Base-by-base conservation (phyloP, 2,888 invertebrate genomes). In the Nephrotoma guestfalica region DNA sequence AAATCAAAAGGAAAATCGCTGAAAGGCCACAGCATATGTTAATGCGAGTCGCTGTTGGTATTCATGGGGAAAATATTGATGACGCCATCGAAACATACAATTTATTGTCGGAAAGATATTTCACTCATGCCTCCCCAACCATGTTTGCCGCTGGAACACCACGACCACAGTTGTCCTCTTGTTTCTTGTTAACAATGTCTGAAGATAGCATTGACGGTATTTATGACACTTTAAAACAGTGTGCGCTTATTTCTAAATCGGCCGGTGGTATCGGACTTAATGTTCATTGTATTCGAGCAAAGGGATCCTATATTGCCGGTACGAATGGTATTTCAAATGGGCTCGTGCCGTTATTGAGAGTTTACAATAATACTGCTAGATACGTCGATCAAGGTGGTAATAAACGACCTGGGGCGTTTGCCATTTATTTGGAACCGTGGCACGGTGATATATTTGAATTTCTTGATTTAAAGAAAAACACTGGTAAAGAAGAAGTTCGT, bases 381-480 rank as follows among this genome's bases (percentile, higher is more conserved):
- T 99, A 99, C 92, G 98, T 99, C 0, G 98, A 99, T 91, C 99
- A 99, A 92, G 98, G 99, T 40, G 99, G 99, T 86, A 98, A 98
- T 90, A 99, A 99, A 93, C 93, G 99, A 88, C 99, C 99, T 1
- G 99, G 99, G 40, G 99, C 99, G 3, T 98, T 99, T 92, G 98
- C 99, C 15, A 95, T 99, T 87, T 99, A 99, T 90, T 92, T 99
- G 86, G 99, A 99, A 91, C 99, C 99, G 0, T 99, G 99, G 99
- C 99, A 99, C 92, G 96, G 97, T 0, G 99, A 99, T 91, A 93
- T 99, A 87, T 97, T 98, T 90, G 98, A 98, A 87, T 99, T 99
- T 92, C 92, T 99, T 86, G 97, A 99, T 90, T 92, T 99, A 86
- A 97, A 96, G 90, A 99, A 98, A 91, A 99, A 99, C 90, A 98